Evolutionary conservation across 1,140 invertebrate genomes (phyloP), one percentile per base, ranked within the genome.

Genomic region (Apis cerana): DNA sequence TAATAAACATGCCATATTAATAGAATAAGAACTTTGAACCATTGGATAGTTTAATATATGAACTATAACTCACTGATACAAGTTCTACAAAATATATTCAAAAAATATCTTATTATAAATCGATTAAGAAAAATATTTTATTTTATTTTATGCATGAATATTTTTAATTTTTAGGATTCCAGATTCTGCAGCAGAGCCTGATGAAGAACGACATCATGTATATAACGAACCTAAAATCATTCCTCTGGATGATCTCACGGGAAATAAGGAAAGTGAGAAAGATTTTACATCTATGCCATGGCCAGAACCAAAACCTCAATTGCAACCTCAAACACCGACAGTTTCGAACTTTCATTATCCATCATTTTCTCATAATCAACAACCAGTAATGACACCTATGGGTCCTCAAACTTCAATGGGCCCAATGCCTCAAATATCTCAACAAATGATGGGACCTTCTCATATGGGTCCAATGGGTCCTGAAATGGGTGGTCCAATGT

Each of bases 221-320:
- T 95, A 96, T 70, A 95, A 95, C 3, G 97, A 98, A 90, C 97
- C 97, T 4, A 96, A 96, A 84, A 94, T 96, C 12, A 99, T 99
- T 93, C 98, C 98, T 10, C 93, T 98, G 71, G 97, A 98, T 84
- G 98, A 99, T 95, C 95, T 97, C 0, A 96, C 97, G 0, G 97
- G 97, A 3, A 97, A 96, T 90, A 96, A 96, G 64, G 97, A 97
- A 87, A 97, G 96, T 84, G 95, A 97, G 33, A 97, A 96, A 88
- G 97, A 97, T 90, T 97, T 96, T 89, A 95, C 96, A 83, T 94
- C 94, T 67, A 95, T 96, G 88, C 95, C 97, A 5, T 98, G 97
- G 97, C 97, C 97, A 2, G 97, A 97, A 90, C 97, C 97, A 0
- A 97, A 97, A 90, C 89, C 89, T 8, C 91, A 92, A 62, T 78